Evolutionary conservation across 2,888 invertebrate species (phyloP), one percentile per base, ranked within the genome.

Genomic region (Hofmannophila pseudospretella): DNA sequence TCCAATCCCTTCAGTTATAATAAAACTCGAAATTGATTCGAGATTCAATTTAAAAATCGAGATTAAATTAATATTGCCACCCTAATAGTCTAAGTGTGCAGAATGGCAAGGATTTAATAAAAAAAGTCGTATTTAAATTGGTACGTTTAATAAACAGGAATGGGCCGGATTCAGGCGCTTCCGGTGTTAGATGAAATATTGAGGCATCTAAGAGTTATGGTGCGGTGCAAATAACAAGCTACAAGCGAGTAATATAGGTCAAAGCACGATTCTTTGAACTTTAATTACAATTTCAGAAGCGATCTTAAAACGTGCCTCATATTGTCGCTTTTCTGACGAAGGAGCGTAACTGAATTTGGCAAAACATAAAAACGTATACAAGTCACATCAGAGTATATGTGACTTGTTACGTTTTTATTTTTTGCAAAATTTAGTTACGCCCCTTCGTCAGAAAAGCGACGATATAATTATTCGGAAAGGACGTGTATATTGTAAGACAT

Each of bases 131-230:
- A 34, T 39, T 41, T 35, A 45, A 42, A 45, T 48, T 49, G 47
- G 43, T 41, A 45, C 44, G 39, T 45, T 38, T 57, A 51, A 54
- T 57, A 54, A 52, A 51, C 49, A 48, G 47, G 43, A 47, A 54
- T 42, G 36, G 42, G 39, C 41, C 32, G 36, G 39, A 41, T 35
- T 36, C 38, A 25, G 38, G 44, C 39, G 28, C 25, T 41, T 46
- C 49, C 45, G 42, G 47, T 39, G 41, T 37, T 44, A 44, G 48
- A 60, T 60, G 51, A 63, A 58, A 58, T 57, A 57, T 57, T 51
- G 44, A 40, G 41, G 42, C 11, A 2, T 37, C 14, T 22, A 28
- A 20, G 20, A 28, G n/a, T 26, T 33, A 38, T 26, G 27, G 4
- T 26, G 28, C 25, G 45, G 36, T 42, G 4, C 16, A 44, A 48